Evolutionary conservation across 2,888 invertebrate genomes (phyloP).

Genomic region (Synergus japonicus): DNA sequence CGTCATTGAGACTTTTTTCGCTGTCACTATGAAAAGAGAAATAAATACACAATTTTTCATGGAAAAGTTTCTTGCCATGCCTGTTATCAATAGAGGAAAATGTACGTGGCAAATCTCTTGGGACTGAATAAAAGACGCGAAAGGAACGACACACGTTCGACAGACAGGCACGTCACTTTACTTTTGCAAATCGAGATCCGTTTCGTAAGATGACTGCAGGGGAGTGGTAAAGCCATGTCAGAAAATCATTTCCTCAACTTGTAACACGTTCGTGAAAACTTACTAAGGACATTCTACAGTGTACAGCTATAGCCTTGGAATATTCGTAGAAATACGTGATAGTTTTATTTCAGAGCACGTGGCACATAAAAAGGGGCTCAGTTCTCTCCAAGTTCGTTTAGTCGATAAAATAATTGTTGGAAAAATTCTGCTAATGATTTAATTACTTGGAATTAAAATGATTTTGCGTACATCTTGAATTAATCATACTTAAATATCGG

Average conservation of each 20-base stretch:
- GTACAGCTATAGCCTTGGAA: conserved; percentile 2
- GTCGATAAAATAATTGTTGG: background rate
- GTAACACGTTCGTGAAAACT: conserved; percentile 5
- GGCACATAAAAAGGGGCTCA: conserved; percentile 8
- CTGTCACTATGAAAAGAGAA: background rate
- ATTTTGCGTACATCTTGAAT: no score
- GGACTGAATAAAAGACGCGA: background rate
- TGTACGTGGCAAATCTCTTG: conserved; percentile 1
- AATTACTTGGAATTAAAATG: background rate
- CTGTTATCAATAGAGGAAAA: conserved; percentile 3
- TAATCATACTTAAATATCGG: no score
- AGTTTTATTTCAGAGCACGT: background rate
- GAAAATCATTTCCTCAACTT: conserved; percentile 29
- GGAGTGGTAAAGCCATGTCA: background rate
- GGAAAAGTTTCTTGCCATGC: background rate
- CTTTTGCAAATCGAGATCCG: conserved; percentile 11
- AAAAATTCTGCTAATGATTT: background rate
- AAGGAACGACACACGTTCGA: conserved; percentile 12
- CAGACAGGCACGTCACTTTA: conserved; percentile 24
- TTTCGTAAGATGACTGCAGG: background rate
- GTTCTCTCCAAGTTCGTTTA: background rate
- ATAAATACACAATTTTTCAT: background rate
- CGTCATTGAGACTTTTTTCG: background rate
- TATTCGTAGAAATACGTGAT: conserved; percentile 12
- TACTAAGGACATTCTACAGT: background rate